Base-by-base conservation (phyloP, 2,113 vertebrate genomes). In the Barnardius zonarius region DNA sequence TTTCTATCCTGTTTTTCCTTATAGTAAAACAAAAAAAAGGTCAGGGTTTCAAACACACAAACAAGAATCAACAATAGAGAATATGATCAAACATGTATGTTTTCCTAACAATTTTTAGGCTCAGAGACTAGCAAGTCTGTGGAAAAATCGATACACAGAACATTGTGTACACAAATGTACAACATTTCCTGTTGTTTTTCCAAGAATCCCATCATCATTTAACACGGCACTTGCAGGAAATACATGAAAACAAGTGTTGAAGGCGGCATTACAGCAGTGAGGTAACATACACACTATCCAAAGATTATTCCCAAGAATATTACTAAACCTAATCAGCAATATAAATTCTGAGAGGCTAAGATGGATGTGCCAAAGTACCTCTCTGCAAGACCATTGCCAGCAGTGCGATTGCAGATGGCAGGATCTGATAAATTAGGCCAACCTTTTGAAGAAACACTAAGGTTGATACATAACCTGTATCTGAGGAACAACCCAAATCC, bases 141-240 rank as follows among this genome's bases (percentile, higher is more conserved):
- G 88, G 88, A 95, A 96, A 95, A 94, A 86, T 94, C 73, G 75
- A 83, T 81, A 92, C 30, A 55, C 43, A 83, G 80, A 91, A 80
- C 66, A 81, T 37, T 37, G 37, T 37, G 37, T 37, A 37, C 37
- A 37, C 37, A 37, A 37, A 37, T 37, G 37, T 37, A 37, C 37
- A 37, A 94, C 8, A 84, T 94, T 96, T 96, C 84, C 90, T 92
- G 63, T 61, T 96, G 41, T 69, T 92, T 92, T 90, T 83, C 73
- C 70, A 92, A 86, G 66, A 91, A 94, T 81, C 35, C 39, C 8
- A 2, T 46, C 66, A 83, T 55, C 64, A 68, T 72, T 92, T 93
- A 64, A 89, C 62, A 57, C 76, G 83, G 72, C 68, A 62, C 49
- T 91, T 76, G 52, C 81, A 90, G 87, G 74, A 96, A 93, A 69